Evolutionary conservation across 1,140 invertebrate species (phyloP).

Genomic region (Ostrea denselamellosa): DNA sequence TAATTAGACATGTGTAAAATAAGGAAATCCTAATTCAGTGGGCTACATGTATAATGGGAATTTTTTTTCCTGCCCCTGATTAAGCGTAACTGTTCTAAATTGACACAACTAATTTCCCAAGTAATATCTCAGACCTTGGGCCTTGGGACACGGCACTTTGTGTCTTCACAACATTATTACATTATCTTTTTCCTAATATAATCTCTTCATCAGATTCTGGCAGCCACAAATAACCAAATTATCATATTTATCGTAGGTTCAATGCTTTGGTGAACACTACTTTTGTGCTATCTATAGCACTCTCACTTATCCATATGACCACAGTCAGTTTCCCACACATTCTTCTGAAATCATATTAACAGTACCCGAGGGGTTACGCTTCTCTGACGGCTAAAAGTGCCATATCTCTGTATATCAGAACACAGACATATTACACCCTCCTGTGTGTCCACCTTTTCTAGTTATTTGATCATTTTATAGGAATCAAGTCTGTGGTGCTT

Average conservation of each 20-base stretch:
- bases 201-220: not conserved
- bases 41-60: too few species aligned
- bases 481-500: not conserved
- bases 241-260: conserved; percentile 4
- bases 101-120: not conserved
- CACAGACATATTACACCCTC: not conserved
- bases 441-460: not conserved
- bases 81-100: not conserved
- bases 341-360: not conserved
- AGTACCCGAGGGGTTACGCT: not conserved
- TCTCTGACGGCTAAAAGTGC: not conserved
- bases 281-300: not conserved
- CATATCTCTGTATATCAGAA: not conserved
- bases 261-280: not conserved
- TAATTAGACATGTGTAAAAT: too few species aligned
- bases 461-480: not conserved
- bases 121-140: not conserved
- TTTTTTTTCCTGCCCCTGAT: not conserved
- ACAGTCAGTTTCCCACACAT: not conserved
- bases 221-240: not conserved
- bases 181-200: not conserved
- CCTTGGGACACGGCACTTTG: not conserved
- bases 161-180: not conserved
- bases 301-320: not conserved
- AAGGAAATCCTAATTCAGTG: too few species aligned